Evolutionary conservation across 2,113 vertebrate species (phyloP).

Genomic region (Porphyrio hochstetteri): DNA sequence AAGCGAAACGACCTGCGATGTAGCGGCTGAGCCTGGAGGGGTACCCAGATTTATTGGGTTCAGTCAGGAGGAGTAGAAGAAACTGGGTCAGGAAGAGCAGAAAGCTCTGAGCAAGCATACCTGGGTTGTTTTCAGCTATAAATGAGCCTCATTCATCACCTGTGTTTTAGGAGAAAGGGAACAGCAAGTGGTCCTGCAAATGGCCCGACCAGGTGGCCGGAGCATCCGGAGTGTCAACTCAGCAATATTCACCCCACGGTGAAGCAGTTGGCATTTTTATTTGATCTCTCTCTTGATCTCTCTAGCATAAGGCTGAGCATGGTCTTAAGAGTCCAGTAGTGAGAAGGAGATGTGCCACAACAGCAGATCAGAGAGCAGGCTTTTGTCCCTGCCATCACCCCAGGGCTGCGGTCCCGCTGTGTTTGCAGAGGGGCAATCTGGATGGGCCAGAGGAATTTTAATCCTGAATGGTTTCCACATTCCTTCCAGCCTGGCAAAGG

Average conservation of each 20-base stretch:
- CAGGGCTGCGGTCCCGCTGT: neutral
- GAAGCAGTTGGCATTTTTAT: neutral
- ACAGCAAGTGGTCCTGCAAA: neutral
- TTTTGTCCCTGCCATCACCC: conserved; percentile 5
- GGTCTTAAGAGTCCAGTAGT: neutral
- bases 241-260: neutral
- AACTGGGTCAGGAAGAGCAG: neutral
- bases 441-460: conserved; percentile 61
- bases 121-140: neutral
- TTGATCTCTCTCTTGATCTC: neutral
- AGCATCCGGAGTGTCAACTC: neutral
- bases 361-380: neutral
- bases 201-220: neutral
- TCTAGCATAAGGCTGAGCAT: neutral
- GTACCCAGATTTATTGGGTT: neutral
- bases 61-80: neutral
- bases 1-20: rapidly evolving
- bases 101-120: neutral
- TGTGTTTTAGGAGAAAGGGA: neutral
- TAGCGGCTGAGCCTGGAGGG: rapidly evolving
- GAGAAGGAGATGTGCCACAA: neutral
- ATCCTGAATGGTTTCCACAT: conserved; percentile 52
- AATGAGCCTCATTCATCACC: rapidly evolving
- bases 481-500: conserved; percentile 42
- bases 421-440: neutral